Conservation (phyloP, 2,888 invertebrate species). For the Parnassius orleans region DNA sequence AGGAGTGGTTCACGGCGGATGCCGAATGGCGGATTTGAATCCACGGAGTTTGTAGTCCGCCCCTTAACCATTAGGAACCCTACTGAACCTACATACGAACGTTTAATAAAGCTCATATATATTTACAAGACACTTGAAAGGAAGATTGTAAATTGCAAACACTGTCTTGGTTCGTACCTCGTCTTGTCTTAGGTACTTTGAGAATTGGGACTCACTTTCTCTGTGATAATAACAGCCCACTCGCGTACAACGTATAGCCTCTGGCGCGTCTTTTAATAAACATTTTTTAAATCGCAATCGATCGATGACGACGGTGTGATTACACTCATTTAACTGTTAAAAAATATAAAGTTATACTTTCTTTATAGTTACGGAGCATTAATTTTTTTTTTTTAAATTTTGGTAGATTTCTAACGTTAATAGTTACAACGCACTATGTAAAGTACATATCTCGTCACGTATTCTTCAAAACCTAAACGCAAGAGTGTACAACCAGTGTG, state of each 20-base stretch:
- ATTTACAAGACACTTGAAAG: slow-evolving; percentile 5
- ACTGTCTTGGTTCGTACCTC: slow-evolving; percentile 23
- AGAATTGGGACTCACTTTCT: slow-evolving; percentile 37
- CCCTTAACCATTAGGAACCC: no score
- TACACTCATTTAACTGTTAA: not conserved
- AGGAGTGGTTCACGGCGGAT: no score
- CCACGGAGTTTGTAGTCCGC: no score
- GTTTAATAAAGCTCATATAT: slow-evolving; percentile 1
- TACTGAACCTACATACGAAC: no score
- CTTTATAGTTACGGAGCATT: no score
- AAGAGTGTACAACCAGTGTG: no score
- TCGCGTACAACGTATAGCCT: slow-evolving; percentile 15
- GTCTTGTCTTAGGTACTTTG: slow-evolving; percentile 27
- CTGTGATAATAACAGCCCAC: slow-evolving; percentile 29
- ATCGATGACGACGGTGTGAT: not conserved
- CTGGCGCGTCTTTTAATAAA: slow-evolving; percentile 8
- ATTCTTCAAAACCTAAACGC: no score
- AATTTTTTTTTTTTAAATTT: no score
- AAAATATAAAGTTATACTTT: not conserved
- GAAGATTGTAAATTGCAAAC: slow-evolving; percentile 15
- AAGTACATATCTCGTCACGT: no score
- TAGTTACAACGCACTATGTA: no score
- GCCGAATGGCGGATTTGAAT: no score
- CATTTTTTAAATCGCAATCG: not conserved
- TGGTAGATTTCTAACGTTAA: no score